These are phyloP conservation scores for Leucozona laternaria DNA, from an alignment of 2,888 invertebrate species.

Conservation along the genomic window DNA sequence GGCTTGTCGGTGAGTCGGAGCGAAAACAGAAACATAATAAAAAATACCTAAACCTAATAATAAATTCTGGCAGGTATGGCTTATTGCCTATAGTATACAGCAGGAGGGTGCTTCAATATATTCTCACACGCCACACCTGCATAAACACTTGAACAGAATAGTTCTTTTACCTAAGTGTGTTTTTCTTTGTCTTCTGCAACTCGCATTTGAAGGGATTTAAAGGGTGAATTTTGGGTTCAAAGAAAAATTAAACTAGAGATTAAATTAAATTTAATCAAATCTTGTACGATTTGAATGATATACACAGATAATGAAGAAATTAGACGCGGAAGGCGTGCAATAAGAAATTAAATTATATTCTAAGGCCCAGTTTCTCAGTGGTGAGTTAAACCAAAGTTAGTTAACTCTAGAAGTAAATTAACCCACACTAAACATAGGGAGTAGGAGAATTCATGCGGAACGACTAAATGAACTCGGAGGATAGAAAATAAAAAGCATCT, in stretches of 20 bases:
- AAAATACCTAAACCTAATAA: not conserved
- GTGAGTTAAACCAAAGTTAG: too few species aligned
- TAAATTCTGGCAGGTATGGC: not conserved
- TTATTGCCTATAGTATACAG: not conserved
- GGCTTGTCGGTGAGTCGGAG: not conserved
- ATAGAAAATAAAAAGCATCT: too few species aligned
- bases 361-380: too few species aligned
- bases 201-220: not conserved
- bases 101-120: not conserved
- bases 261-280: too few species aligned
- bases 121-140: slow-evolving; percentile 20
- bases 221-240: not conserved
- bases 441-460: too few species aligned
- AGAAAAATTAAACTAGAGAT: not conserved
- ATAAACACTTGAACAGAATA: not conserved
- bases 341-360: too few species aligned
- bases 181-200: not conserved
- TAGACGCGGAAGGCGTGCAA: too few species aligned
- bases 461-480: too few species aligned
- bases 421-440: too few species aligned
- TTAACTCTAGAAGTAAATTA: too few species aligned
- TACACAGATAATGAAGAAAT: too few species aligned
- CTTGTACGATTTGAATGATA: too few species aligned
- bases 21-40: not conserved
- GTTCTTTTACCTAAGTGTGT: not conserved